A percentile compares a stretch with the other conserved stretches of the same genome.
Evolutionary conservation across 2,113 vertebrate species (phyloP).

Genomic region (Dendropsophus ebraccatus): DNA sequence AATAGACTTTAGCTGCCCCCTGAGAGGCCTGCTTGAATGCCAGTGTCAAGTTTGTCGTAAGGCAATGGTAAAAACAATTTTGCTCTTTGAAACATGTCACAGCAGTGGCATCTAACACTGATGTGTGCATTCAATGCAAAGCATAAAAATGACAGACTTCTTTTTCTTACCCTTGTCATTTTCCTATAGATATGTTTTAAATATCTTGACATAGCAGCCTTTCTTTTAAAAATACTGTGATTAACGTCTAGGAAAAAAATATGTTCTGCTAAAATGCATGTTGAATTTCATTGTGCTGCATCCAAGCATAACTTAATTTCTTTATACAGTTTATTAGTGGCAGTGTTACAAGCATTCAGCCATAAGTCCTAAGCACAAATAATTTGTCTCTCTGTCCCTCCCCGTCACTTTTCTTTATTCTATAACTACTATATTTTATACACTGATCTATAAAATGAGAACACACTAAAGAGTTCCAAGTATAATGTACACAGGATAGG

Average conservation of each 20-base stretch:
- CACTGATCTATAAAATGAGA: not conserved
- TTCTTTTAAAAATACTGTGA: constrained; percentile 57
- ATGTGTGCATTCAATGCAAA: constrained; percentile 58
- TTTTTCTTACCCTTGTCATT: constrained; percentile 52
- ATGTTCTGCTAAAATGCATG: constrained; percentile 66
- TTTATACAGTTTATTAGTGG: not conserved
- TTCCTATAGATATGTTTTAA: constrained; percentile 56
- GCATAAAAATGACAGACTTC: constrained; percentile 54
- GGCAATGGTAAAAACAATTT: constrained; percentile 54
- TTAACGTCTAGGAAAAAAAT: constrained; percentile 67
- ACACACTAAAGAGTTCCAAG: not conserved
- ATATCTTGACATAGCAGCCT: constrained; percentile 61
- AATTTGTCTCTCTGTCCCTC: not conserved
- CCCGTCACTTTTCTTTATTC: not conserved
- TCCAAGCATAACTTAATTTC: not conserved
- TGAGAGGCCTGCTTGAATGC: constrained; percentile 62
- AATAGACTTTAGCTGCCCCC: constrained; percentile 49
- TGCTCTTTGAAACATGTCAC: constrained; percentile 60
- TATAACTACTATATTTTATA: not conserved
- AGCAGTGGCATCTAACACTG: constrained; percentile 60
- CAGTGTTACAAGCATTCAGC: not conserved
- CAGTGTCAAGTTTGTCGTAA: constrained; percentile 60
- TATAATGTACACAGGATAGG: too few species aligned
- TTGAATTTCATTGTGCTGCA: not conserved
- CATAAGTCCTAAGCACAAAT: not conserved